Evolutionary conservation across 2,888 invertebrate species (phyloP).

Genomic region (Plagodis dolabraria): DNA sequence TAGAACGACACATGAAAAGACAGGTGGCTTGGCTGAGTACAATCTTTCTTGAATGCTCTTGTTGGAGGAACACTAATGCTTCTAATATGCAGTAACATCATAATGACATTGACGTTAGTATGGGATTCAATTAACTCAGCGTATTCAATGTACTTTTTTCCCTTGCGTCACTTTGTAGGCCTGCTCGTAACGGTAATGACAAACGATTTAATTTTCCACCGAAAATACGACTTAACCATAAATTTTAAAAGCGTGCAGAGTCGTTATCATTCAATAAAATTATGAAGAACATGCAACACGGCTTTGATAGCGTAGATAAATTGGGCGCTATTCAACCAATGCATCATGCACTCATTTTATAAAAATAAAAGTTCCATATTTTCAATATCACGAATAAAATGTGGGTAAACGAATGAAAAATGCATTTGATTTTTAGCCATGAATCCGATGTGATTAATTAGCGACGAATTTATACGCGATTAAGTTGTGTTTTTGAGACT

Average conservation of each 20-base stretch:
- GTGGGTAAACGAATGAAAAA: conserved; percentile 18
- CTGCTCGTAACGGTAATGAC: conserved; percentile 1
- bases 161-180: not conserved
- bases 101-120: too few relatives aligned
- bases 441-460: too few relatives aligned
- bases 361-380: conserved; percentile 28
- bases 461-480: conserved; percentile 6
- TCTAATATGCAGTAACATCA: too few relatives aligned
- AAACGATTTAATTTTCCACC: conserved; percentile 11
- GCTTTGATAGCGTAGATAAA: conserved; percentile 29
- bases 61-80: too few relatives aligned
- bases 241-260: conserved; percentile 22
- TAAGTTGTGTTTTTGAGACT: not conserved
- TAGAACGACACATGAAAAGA: too few relatives aligned
- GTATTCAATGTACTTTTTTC: too few relatives aligned
- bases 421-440: conserved; percentile 3
- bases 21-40: too few relatives aligned
- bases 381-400: conserved; percentile 28
- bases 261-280: conserved; percentile 10
- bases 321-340: conserved; percentile 32
- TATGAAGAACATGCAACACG: conserved; percentile 25
- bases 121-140: too few relatives aligned
- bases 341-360: conserved; percentile 28
- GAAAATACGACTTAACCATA: conserved; percentile 15
- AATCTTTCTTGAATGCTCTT: conserved; percentile 9